Evolutionary conservation across 1,140 invertebrate species (phyloP).

Genomic region (Drosophila albomicans): DNA sequence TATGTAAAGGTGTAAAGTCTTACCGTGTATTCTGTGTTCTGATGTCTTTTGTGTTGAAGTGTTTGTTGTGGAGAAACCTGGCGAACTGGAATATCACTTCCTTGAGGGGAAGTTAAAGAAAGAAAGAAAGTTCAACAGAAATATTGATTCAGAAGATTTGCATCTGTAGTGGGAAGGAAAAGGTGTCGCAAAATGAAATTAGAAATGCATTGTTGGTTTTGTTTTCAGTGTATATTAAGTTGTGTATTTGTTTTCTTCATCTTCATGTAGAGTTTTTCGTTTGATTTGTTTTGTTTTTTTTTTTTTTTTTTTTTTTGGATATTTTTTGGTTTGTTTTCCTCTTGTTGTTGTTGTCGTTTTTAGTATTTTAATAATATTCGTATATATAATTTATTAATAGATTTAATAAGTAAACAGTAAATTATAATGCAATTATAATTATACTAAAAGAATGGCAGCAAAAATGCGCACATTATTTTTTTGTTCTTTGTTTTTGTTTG

Average conservation of each 20-base stretch:
- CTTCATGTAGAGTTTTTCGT: conserved; percentile 55
- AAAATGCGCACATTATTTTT: conserved; percentile 42
- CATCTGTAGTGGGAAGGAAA: not conserved
- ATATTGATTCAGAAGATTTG: not conserved
- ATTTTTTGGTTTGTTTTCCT: conserved; percentile 24
- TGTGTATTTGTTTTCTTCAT: conserved; percentile 81
- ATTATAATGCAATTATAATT: conserved; percentile 66
- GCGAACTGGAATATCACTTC: not conserved
- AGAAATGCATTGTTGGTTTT: conserved; percentile 75
- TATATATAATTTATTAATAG: conserved; percentile 69
- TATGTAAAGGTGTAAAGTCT: conserved; percentile 30
- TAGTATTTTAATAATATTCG: conserved; percentile 66
- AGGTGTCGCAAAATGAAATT: conserved; percentile 52
- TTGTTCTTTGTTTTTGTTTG: too few species aligned
- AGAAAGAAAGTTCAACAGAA: not conserved
- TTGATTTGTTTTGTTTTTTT: conserved; percentile 50
- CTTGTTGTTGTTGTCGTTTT: conserved; percentile 29
- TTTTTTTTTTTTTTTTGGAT: conserved; percentile 8
- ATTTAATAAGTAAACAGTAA: conserved; percentile 69
- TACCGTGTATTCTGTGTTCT: conserved; percentile 28
- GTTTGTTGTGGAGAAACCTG: conserved; percentile 32
- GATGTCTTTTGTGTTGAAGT: not conserved
- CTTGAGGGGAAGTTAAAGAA: not conserved
- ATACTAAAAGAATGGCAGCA: conserved; percentile 62
- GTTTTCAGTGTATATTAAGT: conserved; percentile 83